These are phyloP conservation scores for Pseudomyrmex cubaensis DNA, from an alignment of 1,140 invertebrate species.

Conservation along the genomic window DNA sequence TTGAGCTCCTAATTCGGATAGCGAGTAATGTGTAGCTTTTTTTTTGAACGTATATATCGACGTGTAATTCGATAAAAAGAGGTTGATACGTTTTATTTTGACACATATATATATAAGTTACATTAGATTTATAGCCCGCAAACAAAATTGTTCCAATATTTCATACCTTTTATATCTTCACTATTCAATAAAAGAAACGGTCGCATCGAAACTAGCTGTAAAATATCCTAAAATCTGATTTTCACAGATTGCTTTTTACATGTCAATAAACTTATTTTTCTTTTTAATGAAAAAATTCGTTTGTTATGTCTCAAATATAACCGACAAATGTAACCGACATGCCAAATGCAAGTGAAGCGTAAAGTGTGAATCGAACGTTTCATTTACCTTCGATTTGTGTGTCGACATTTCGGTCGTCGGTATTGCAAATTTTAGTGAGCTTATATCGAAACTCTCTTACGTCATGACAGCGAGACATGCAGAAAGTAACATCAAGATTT, in stretches of 20 bases:
- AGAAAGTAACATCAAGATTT: too few relatives aligned
- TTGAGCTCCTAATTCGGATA: too few relatives aligned
- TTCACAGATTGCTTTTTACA: not conserved
- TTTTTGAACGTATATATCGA: too few relatives aligned
- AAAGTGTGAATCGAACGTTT: not conserved
- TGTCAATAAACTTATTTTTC: not conserved
- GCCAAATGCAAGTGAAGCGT: conserved; percentile 13
- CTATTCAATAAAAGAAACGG: not conserved
- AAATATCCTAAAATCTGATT: not conserved
- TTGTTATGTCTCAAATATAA: conserved; percentile 16
- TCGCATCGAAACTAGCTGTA: not conserved
- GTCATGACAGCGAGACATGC: too few relatives aligned
- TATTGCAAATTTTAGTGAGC: not conserved
- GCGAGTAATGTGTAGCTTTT: too few relatives aligned
- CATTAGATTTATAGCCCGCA: not conserved
- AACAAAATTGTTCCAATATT: not conserved
- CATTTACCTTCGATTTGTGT: not conserved
- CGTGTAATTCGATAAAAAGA: too few relatives aligned
- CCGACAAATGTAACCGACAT: not conserved
- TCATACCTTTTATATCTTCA: not conserved
- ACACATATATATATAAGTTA: not conserved
- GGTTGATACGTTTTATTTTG: not conserved
- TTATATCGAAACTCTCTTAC: too few relatives aligned
- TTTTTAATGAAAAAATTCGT: not conserved
- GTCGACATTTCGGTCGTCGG: not conserved